Percentiles rank a stretch among this genome's conserved stretches.
These are phyloP conservation scores for Pipistrellus nathusii DNA, from an alignment of 2,797 vertebrate species.

Conservation along the genomic window DNA sequence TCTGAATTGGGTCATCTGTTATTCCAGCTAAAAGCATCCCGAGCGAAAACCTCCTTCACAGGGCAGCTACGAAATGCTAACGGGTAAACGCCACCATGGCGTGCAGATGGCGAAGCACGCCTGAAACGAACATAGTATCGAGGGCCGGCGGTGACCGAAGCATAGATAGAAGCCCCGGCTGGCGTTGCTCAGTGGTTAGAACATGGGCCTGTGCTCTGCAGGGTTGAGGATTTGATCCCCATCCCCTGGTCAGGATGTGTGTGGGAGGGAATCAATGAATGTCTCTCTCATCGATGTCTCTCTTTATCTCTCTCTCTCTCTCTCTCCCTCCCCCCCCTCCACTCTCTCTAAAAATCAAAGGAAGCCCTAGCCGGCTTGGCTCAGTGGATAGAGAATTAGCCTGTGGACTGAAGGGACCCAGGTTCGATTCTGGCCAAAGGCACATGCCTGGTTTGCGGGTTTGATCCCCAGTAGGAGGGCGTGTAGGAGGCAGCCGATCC, in stretches of 20 bases:
- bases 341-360: background rate
- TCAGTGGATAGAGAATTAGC: no score
- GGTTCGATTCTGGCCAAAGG: no score
- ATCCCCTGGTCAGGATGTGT: no score
- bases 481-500: no score
- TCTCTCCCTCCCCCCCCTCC: no score
- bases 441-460: no score
- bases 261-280: background rate
- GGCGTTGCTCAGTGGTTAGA: background rate
- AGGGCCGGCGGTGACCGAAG: background rate
- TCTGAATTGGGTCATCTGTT: conserved; percentile 45
- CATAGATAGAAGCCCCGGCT: no score
- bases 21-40: conserved; percentile 10
- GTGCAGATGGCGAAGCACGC: background rate
- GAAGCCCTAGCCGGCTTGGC: no score
- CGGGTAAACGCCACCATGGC: background rate
- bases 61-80: background rate
- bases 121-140: background rate
- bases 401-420: no score
- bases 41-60: conserved; percentile 1
- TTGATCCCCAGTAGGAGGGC: no score
- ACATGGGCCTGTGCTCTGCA: background rate
- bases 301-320: background rate
- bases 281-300: background rate
- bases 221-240: background rate